A percentile compares a stretch with the other conserved stretches of the same genome.
Evolutionary conservation across 2,797 vertebrate species (phyloP).

Genomic region (Tenualosa thibaudeaui): DNA sequence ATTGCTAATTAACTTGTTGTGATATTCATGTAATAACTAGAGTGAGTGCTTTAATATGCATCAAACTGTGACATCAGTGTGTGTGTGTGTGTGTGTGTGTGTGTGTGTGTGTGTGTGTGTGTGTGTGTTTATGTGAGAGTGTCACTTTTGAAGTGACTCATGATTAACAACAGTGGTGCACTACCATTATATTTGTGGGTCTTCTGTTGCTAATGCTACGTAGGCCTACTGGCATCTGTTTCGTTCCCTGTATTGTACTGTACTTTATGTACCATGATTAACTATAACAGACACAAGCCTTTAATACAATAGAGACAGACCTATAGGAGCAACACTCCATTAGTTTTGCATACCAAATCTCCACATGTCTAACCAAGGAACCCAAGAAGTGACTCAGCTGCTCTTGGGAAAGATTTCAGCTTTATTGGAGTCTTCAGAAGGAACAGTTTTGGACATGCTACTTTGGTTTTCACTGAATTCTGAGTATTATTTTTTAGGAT

Average conservation of each 20-base stretch:
- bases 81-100: not conserved
- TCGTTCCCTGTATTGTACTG: not conserved
- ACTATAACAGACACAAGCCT: not conserved
- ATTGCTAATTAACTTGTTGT: conserved; percentile 11
- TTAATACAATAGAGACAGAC: not conserved
- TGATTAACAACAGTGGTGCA: not conserved
- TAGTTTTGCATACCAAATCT: not conserved
- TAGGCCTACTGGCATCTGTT: not conserved
- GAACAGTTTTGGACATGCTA: too few species aligned
- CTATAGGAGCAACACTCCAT: not conserved
- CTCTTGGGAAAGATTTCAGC: too few species aligned
- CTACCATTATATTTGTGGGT: not conserved
- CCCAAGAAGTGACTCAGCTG: too few species aligned
- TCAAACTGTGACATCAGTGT: conserved; percentile 15
- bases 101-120: not conserved
- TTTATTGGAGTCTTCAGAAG: too few species aligned
- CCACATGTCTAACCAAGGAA: too few species aligned
- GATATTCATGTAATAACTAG: not conserved
- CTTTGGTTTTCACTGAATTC: too few species aligned
- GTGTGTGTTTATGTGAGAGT: not conserved
- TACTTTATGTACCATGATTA: not conserved
- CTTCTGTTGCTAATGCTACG: not conserved
- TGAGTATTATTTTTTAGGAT: too few species aligned
- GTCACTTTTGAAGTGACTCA: not conserved
- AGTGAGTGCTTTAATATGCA: not conserved